These are phyloP conservation scores for Blastobasis lacticolella DNA, from an alignment of 2,888 invertebrate genomes.

Conservation along the genomic window DNA sequence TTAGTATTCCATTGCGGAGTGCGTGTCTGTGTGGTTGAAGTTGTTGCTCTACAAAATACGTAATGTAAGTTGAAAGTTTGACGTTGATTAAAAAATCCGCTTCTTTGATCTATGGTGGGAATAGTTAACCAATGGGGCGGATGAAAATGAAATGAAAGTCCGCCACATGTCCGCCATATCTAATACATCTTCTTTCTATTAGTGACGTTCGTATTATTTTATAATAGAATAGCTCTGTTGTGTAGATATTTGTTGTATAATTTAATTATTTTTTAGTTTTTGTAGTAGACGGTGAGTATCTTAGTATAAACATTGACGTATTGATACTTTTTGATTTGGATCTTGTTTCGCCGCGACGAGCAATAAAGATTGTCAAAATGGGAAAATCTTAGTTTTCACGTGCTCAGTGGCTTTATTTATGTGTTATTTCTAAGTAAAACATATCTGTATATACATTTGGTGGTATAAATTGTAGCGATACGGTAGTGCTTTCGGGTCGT, in stretches of 20 bases:
- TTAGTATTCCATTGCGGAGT: constrained; percentile 1
- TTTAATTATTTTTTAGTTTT: constrained; percentile 63
- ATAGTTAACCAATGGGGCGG: constrained; percentile 32
- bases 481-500: too few species aligned
- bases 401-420: constrained; percentile 27
- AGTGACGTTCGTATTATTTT: constrained; percentile 68
- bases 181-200: constrained; percentile 60
- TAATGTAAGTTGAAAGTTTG: background rate
- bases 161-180: constrained; percentile 71
- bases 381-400: constrained; percentile 47
- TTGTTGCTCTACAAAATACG: background rate
- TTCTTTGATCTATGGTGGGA: constrained; percentile 17
- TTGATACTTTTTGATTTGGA: constrained; percentile 40
- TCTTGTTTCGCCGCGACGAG: constrained; percentile 56
- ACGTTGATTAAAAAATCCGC: background rate
- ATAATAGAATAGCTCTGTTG: constrained; percentile 55
- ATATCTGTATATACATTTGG: constrained; percentile 12
- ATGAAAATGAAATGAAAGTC: constrained; percentile 56
- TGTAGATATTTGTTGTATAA: constrained; percentile 60
- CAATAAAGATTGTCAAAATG: constrained; percentile 59
- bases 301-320: constrained; percentile 25
- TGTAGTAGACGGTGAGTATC: constrained; percentile 55
- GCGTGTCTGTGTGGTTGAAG: background rate
- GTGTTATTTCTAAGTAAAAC: constrained; percentile 28
- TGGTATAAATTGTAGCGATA: constrained; percentile 25